These are phyloP conservation scores for Alentia gelatinosa DNA, from an alignment of 2,888 invertebrate genomes.

Conservation along the genomic window DNA sequence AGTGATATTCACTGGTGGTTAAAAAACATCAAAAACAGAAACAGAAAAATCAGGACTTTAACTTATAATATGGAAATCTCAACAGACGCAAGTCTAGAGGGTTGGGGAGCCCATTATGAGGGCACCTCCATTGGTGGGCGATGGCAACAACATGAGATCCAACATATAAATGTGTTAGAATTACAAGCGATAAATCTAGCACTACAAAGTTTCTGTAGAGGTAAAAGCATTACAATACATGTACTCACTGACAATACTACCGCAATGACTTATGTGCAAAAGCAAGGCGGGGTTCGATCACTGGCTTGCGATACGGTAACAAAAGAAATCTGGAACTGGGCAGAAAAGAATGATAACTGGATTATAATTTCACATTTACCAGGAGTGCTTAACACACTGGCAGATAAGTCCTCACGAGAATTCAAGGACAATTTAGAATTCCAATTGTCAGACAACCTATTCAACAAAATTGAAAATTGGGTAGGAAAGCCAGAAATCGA, in stretches of 20 bases:
- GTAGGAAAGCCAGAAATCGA: background rate
- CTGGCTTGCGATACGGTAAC: background rate
- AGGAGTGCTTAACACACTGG: background rate
- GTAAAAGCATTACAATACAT: background rate
- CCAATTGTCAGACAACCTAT: background rate
- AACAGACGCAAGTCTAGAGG: background rate
- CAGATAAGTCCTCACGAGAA: background rate
- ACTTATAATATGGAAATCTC: background rate
- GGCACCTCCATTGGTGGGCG: background rate
- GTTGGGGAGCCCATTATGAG: background rate
- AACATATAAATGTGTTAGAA: slow-evolving; percentile 19
- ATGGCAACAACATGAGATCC: background rate
- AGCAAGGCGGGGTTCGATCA: background rate
- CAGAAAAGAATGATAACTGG: background rate
- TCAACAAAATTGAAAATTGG: background rate
- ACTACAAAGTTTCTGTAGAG: background rate
- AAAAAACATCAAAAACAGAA: too few relatives aligned
- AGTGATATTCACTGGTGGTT: background rate
- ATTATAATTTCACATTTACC: background rate
- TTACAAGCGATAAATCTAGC: background rate
- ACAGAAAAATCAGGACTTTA: background rate
- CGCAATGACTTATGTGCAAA: background rate
- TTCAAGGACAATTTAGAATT: slow-evolving; percentile 12
- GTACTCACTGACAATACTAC: background rate
- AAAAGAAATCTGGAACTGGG: slow-evolving; percentile 9